A percentile compares a stretch with the other conserved stretches of the same genome.
Evolutionary conservation across 1,140 invertebrate species (phyloP).

Genomic region (Heliconius hermathena): DNA sequence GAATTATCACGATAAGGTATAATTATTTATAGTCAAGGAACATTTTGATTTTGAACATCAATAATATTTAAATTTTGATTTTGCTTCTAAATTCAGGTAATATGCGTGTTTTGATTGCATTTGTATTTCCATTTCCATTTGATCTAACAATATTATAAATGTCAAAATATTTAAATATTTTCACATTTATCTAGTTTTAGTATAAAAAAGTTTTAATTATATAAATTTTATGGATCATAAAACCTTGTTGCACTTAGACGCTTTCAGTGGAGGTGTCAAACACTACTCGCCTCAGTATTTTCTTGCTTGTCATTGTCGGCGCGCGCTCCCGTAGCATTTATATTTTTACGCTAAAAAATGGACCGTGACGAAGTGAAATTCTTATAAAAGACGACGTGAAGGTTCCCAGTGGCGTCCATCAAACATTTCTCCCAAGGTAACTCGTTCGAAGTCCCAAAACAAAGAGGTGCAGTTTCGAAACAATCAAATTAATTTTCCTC

Average conservation of each 20-base stretch:
- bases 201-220: not conserved
- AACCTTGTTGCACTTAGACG: conserved; percentile 65
- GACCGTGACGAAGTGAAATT: conserved; percentile 54
- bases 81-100: not conserved
- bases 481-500: conserved; percentile 80
- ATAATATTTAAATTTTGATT: no score
- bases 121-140: not conserved
- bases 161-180: not conserved
- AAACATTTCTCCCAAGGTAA: conserved; percentile 71
- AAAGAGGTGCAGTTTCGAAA: conserved; percentile 76
- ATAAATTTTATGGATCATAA: conserved; percentile 1
- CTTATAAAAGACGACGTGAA: conserved; percentile 40
- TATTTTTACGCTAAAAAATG: conserved; percentile 48
- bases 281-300: conserved; percentile 63
- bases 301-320: conserved; percentile 61
- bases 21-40: not conserved
- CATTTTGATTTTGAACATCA: no score
- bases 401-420: conserved; percentile 50
- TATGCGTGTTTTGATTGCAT: not conserved
- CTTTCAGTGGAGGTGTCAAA: conserved; percentile 65
- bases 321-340: conserved; percentile 51
- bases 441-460: conserved; percentile 58
- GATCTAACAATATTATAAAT: not conserved
- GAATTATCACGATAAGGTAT: conserved; percentile 6
- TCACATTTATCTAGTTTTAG: no score